phyloP scores from a whole-genome alignment of 2,797 vertebrate genomes.

The Setipinna tenuifilis region DNA sequence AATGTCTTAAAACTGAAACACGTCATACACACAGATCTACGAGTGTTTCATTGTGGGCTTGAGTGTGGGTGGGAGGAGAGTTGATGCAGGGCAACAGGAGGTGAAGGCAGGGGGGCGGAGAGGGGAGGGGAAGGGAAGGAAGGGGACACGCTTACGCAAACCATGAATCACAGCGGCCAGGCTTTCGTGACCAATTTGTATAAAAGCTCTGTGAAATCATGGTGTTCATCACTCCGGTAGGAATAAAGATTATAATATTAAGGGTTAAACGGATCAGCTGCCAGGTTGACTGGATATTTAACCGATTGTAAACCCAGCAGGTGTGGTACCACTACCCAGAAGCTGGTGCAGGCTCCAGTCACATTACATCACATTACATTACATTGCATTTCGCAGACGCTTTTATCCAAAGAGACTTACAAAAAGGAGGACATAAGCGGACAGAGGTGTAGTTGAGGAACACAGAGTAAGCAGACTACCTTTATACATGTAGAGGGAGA shows the following conservation, averaged over 20 bases:
- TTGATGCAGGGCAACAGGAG: background rate
- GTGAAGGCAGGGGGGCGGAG: no score
- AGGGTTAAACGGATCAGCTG: background rate
- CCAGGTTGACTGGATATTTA: background rate
- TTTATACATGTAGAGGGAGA: no score
- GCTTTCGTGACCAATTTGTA: constrained; percentile 39
- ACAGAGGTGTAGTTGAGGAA: no score
- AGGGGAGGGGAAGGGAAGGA: background rate
- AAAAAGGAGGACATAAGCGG: no score
- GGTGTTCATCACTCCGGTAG: constrained; percentile 19
- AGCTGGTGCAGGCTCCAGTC: background rate
- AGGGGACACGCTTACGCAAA: background rate
- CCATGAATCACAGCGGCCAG: background rate
- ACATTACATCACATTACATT: no score
- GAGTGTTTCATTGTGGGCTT: background rate
- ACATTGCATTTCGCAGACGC: no score
- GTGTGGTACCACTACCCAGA: background rate
- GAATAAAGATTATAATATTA: constrained; percentile 15
- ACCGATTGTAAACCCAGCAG: background rate
- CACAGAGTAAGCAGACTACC: no score
- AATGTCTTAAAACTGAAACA: background rate
- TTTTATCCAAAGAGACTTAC: no score
- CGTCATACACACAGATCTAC: background rate
- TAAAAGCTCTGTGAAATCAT: constrained; percentile 36
- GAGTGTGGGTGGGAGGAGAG: no score